phyloP scores from a whole-genome alignment of 37 sponge, comb jelly and placozoan species.

The Oopsacas minuta region DNA sequence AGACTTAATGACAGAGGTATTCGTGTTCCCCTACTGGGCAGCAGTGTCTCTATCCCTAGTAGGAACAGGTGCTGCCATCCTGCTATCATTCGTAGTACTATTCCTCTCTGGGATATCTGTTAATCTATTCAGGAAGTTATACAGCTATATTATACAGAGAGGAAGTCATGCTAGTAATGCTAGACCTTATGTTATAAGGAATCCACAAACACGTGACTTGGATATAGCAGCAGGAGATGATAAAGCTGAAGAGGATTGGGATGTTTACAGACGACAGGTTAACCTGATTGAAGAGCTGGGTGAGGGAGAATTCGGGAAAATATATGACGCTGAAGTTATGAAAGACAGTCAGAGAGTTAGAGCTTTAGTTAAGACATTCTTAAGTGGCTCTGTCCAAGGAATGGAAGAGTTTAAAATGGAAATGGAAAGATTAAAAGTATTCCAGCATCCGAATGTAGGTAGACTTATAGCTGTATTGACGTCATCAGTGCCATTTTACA shows the following conservation, averaged over 20 bases:
- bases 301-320: constrained; percentile 53
- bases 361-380: constrained; percentile 48
- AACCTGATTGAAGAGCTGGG: constrained; percentile 40
- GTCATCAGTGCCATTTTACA: constrained; percentile 40
- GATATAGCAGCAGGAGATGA: neutral
- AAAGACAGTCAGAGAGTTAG: constrained; percentile 25
- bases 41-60: neutral
- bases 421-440: neutral
- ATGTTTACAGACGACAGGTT: neutral
- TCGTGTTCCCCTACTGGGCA: neutral
- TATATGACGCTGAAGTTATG: constrained; percentile 72
- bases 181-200: neutral
- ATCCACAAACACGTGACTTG: neutral
- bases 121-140: neutral
- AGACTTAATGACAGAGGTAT: neutral
- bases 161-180: neutral
- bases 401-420: constrained; percentile 11
- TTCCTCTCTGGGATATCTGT: neutral
- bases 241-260: neutral
- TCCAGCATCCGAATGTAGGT: constrained; percentile 49
- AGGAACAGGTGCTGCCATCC: neutral
- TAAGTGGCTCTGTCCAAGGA: neutral
- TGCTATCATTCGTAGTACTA: neutral
- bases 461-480: constrained; percentile 56
- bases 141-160: neutral